phyloP scores from a whole-genome alignment of 2,888 invertebrate species.

The Chymomyza amoena region DNA sequence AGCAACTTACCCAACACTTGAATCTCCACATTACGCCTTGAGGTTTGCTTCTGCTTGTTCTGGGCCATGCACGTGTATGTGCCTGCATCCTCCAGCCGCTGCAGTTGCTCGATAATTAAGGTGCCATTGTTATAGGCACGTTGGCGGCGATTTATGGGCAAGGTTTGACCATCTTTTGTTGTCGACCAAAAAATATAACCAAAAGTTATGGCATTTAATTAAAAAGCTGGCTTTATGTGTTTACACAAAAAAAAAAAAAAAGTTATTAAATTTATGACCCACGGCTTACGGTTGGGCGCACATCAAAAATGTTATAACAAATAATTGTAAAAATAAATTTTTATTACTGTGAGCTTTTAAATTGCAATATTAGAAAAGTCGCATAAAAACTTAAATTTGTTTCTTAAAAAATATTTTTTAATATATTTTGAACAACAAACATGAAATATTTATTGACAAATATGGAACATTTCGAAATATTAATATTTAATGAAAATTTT shows the following conservation, averaged over 20 bases:
- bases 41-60: constrained; percentile 89
- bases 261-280: neutral
- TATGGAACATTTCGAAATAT: neutral
- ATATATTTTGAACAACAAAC: neutral
- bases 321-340: too few relatives aligned
- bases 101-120: constrained; percentile 90
- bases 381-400: too few relatives aligned
- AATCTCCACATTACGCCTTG: constrained; percentile 87
- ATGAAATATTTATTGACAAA: neutral
- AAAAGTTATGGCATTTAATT: constrained; percentile 62
- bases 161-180: constrained; percentile 86
- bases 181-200: neutral
- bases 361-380: too few relatives aligned
- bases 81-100: constrained; percentile 91
- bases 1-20: constrained; percentile 83
- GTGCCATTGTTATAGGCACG: constrained; percentile 92
- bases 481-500: too few relatives aligned
- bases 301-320: neutral
- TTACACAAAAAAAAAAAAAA: constrained; percentile 36
- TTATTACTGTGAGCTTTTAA: too few relatives aligned
- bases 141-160: constrained; percentile 92
- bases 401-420: too few relatives aligned
- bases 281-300: too few relatives aligned
- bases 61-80: constrained; percentile 94
- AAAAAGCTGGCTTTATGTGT: constrained; percentile 26